Conservation (phyloP, 2,797 vertebrate genomes). For the Enteromius anoplus region DNA sequence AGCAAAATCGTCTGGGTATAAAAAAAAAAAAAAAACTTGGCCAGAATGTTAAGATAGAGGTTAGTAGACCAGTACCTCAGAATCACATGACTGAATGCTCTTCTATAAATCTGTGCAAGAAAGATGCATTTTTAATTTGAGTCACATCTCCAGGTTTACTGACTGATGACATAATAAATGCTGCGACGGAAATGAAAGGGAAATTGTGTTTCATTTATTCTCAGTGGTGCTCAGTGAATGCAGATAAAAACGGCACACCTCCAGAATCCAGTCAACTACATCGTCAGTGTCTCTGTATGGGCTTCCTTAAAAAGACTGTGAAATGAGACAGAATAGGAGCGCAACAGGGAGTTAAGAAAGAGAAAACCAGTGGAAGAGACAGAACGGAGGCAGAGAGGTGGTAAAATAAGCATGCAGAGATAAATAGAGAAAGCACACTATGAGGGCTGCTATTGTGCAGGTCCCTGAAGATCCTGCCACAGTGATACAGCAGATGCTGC, state of each 20-base stretch:
- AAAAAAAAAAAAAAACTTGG: neutral
- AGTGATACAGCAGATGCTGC: constrained; percentile 9
- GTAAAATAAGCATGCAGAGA: constrained; percentile 20
- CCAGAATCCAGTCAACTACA: neutral
- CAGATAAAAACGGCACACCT: neutral
- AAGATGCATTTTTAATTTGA: neutral
- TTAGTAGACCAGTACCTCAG: neutral
- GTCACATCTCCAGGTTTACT: constrained; percentile 4
- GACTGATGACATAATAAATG: constrained; percentile 17
- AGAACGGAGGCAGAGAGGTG: constrained; percentile 28
- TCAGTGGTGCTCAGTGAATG: neutral
- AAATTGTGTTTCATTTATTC: neutral
- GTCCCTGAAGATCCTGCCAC: constrained; percentile 20
- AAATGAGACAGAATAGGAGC: constrained; percentile 16
- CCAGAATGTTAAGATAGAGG: neutral
- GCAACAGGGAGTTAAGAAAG: neutral
- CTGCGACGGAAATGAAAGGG: neutral
- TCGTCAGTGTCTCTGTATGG: neutral
- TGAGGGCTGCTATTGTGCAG: neutral
- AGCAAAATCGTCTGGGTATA: too few relatives aligned
- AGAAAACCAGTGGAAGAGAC: neutral
- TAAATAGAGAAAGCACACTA: neutral
- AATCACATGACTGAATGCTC: neutral
- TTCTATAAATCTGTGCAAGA: neutral
- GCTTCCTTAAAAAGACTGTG: constrained; percentile 7